Conservation (phyloP, 2,797 vertebrate species). For the Amazona ochrocephala region DNA sequence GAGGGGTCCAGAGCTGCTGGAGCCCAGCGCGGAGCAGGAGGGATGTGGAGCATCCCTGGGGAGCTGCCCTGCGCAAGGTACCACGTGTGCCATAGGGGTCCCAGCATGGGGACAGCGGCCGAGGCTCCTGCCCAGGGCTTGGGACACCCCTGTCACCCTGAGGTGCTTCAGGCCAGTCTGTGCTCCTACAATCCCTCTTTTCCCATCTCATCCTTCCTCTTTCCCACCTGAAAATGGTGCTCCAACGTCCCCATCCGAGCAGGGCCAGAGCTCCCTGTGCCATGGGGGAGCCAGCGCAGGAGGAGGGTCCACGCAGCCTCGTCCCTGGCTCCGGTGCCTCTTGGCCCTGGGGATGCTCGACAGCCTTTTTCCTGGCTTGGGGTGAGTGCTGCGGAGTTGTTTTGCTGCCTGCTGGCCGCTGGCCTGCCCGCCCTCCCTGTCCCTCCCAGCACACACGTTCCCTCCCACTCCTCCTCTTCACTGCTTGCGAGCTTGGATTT, state of each 20-base stretch:
- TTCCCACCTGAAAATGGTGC: background rate
- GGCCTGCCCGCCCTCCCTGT: background rate
- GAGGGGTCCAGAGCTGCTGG: background rate
- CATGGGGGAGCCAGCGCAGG: background rate
- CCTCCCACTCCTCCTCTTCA: background rate
- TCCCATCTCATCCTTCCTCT: background rate
- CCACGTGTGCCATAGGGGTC: background rate
- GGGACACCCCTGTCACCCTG: accelerated
- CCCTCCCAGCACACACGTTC: background rate
- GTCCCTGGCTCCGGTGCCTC: background rate
- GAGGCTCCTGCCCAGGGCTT: background rate
- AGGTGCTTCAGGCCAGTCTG: background rate
- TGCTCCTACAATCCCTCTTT: background rate
- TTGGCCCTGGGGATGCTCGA: conserved; percentile 14
- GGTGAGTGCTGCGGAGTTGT: background rate
- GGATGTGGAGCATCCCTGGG: background rate
- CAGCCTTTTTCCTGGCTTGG: conserved; percentile 55
- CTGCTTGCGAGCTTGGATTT: background rate
- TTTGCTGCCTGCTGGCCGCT: conserved; percentile 1
- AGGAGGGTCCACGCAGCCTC: background rate
- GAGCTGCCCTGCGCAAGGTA: background rate
- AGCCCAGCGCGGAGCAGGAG: background rate
- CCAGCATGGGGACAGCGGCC: accelerated
- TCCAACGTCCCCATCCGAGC: accelerated
- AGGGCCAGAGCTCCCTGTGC: background rate